Conservation (phyloP, 1,140 invertebrate genomes). For the Drosophila ercepeae region DNA sequence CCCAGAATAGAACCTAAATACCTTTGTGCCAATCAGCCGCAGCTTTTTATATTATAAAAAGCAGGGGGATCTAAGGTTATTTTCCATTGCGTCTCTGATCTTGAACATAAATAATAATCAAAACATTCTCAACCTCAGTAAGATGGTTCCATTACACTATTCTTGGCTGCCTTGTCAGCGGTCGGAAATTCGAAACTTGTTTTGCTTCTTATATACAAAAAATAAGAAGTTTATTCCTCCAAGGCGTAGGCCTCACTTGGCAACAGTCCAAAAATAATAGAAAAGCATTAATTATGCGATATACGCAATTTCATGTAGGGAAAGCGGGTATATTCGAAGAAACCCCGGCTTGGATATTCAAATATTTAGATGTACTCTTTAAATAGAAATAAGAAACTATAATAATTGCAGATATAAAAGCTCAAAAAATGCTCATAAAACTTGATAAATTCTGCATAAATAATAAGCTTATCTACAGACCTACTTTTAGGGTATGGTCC, state of each 20-base stretch:
- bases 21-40: conserved; percentile 13
- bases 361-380: too few species aligned
- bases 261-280: conserved; percentile 57
- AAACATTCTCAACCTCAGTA: conserved; percentile 63
- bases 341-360: too few species aligned
- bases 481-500: conserved; percentile 10
- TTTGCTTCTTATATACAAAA: conserved; percentile 44
- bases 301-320: not conserved
- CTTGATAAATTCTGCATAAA: not conserved
- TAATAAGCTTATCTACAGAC: not conserved
- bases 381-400: too few species aligned
- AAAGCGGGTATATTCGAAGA: not conserved
- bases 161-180: conserved; percentile 46
- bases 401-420: too few species aligned
- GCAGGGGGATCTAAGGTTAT: conserved; percentile 43
- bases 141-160: conserved; percentile 56
- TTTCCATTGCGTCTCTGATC: conserved; percentile 55
- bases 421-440: too few species aligned
- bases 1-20: conserved; percentile 5
- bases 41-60: conserved; percentile 16
- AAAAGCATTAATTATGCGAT: conserved; percentile 49
- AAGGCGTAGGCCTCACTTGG: conserved; percentile 46
- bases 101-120: conserved; percentile 34
- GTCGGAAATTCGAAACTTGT: conserved; percentile 63
- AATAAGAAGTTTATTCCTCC: conserved; percentile 22